Evolutionary conservation across 1,140 invertebrate species (phyloP), one percentile per base, ranked within the genome.

Genomic region (Nasonia longicornis): DNA sequence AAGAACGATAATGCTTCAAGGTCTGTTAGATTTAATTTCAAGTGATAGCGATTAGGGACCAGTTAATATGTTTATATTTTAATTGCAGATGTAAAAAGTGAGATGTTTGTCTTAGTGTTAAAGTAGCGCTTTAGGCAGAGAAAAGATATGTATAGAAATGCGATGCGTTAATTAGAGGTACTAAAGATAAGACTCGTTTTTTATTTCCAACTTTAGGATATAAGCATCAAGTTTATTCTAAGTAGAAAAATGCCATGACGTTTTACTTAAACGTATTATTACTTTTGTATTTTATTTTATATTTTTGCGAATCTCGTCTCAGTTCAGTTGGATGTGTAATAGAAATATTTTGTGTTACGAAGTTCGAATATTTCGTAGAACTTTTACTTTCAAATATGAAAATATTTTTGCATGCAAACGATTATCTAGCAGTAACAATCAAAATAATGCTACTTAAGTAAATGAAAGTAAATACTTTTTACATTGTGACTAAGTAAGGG

Each of bases 21-120:
- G 73, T 85, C 82, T 7, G 89, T 91, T 31, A 84, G 86, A 73
- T 91, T 90, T 79, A 84, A 89, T 70, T 79, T 88, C 35, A 80
- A 87, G 38, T 85, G 81, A 86, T 70, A 45, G 3, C 6, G 3
- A 22, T 11, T 22, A 22, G 48, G 10, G 1, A 29, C 4, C 11
- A 12, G 1, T 48, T 31, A 31, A 22, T 11, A 73, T n/a, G 45
- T 77, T 70, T 63, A 64, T 26, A 8, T 73, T 73, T 70, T 73
- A 11, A 74, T 76, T 22, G 8, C 12, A 52, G 31, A 45, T 81
- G 73, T 81, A 76, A 70, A 81, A 71, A 81, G 45, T 75, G 6
- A 80, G 22, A 74, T n/a, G 2, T 31, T 74, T 73, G 22, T 45
- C 20, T 52, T 70, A 48, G 42, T 45, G 42, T 64, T 22, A 64